A percentile compares a stretch with the other conserved stretches of the same genome.
Conservation (phyloP, 1,140 invertebrate species). For the Caerostris extrusa region DNA sequence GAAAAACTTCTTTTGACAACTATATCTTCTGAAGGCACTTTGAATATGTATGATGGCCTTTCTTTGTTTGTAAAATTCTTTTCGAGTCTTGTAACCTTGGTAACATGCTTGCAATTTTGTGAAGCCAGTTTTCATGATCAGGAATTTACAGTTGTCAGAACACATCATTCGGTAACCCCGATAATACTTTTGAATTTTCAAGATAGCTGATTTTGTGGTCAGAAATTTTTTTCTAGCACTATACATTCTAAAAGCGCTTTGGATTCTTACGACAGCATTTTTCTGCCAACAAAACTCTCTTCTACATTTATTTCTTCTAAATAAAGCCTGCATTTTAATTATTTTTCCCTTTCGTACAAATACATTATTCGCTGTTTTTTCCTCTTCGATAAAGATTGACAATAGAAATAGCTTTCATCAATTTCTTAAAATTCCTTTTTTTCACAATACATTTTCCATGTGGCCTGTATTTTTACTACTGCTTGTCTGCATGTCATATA, state of each 20-base stretch:
- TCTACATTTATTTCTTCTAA: conserved; percentile 7
- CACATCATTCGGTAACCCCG: background rate
- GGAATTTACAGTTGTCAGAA: background rate
- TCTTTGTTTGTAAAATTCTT: background rate
- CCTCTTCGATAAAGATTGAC: background rate
- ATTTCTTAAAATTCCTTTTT: background rate
- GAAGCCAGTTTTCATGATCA: background rate
- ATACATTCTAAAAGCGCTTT: background rate
- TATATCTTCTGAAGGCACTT: background rate
- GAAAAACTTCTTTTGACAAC: conserved; percentile 18
- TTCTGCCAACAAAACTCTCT: background rate
- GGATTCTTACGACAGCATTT: background rate
- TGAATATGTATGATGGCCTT: background rate
- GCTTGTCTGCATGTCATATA: conserved; percentile 61
- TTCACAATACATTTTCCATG: conserved; percentile 21
- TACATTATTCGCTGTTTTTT: background rate
- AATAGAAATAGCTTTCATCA: background rate
- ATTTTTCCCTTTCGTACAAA: background rate
- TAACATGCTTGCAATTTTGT: background rate
- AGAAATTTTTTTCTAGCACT: background rate
- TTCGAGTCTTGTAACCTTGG: background rate
- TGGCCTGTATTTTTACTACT: conserved; percentile 78
- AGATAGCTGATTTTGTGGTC: background rate
- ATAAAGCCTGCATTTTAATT: background rate
- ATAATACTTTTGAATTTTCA: conserved; percentile 48